These are phyloP conservation scores for Hypena proboscidalis DNA, from an alignment of 2,888 invertebrate genomes.

Conservation along the genomic window DNA sequence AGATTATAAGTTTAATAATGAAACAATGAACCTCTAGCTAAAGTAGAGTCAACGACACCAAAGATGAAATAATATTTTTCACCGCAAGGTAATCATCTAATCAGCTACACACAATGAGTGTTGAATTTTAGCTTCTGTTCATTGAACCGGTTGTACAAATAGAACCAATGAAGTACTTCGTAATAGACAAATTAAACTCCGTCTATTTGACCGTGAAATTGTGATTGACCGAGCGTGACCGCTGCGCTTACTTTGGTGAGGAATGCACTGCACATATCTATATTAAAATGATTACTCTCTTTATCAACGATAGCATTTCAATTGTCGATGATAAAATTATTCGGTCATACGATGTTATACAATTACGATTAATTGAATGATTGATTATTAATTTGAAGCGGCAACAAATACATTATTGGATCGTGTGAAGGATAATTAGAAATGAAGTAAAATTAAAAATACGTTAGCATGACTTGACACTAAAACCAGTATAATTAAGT, in stretches of 20 bases:
- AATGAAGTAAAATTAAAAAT: no score
- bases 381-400: no score
- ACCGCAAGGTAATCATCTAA: slow-evolving; percentile 6
- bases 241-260: slow-evolving; percentile 59
- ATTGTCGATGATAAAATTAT: background rate
- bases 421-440: no score
- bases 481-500: no score
- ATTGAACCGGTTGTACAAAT: slow-evolving; percentile 66
- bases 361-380: no score
- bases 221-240: slow-evolving; percentile 69
- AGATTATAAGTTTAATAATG: no score
- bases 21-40: no score
- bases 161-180: slow-evolving; percentile 59
- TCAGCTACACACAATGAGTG: slow-evolving; percentile 17
- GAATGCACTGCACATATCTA: slow-evolving; percentile 54
- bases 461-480: no score
- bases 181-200: slow-evolving; percentile 72
- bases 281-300: slow-evolving; percentile 21
- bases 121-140: slow-evolving; percentile 49
- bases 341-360: background rate
- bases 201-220: slow-evolving; percentile 80
- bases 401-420: no score
- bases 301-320: slow-evolving; percentile 17
- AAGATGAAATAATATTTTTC: no score
- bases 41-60: no score